Percentiles rank a stretch among this genome's conserved stretches.
Evolutionary conservation across 2,888 invertebrate species (phyloP).

Genomic region (Folsomia candida): DNA sequence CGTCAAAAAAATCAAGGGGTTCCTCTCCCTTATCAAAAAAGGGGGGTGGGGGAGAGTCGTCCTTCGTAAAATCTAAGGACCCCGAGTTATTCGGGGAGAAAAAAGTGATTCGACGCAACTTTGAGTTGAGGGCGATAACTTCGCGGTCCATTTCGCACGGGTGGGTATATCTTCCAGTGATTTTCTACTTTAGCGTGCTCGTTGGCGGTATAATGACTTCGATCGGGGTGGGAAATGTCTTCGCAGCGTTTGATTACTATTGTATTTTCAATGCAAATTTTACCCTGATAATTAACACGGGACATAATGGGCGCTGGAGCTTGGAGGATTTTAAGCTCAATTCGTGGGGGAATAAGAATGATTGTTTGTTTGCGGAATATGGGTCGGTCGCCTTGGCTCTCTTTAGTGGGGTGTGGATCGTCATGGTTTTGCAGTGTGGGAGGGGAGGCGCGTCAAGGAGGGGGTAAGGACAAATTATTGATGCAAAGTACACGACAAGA

Average conservation of each 20-base stretch:
- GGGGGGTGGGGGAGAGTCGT: no score
- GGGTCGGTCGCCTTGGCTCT: slow-evolving; percentile 29
- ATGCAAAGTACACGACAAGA: no score
- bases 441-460: slow-evolving; percentile 22
- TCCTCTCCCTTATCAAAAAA: no score
- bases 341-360: slow-evolving; percentile 17
- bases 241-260: slow-evolving; percentile 22
- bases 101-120: slow-evolving; percentile 17
- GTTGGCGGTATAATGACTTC: slow-evolving; percentile 25
- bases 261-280: slow-evolving; percentile 27
- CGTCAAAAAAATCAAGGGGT: neutral
- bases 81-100: no score
- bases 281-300: slow-evolving; percentile 7
- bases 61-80: no score
- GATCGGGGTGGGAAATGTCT: slow-evolving; percentile 23
- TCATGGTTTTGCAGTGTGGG: slow-evolving; percentile 31
- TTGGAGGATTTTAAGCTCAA: slow-evolving; percentile 11
- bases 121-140: slow-evolving; percentile 17
- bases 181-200: slow-evolving; percentile 23
- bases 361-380: slow-evolving; percentile 23
- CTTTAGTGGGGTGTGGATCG: slow-evolving; percentile 25
- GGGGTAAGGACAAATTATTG: neutral
- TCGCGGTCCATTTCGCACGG: slow-evolving; percentile 22
- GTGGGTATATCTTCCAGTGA: slow-evolving; percentile 27
- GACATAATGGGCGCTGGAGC: no score